Evolutionary conservation across 2,113 vertebrate genomes (phyloP).

Genomic region (Gallinago paraguaiae): DNA sequence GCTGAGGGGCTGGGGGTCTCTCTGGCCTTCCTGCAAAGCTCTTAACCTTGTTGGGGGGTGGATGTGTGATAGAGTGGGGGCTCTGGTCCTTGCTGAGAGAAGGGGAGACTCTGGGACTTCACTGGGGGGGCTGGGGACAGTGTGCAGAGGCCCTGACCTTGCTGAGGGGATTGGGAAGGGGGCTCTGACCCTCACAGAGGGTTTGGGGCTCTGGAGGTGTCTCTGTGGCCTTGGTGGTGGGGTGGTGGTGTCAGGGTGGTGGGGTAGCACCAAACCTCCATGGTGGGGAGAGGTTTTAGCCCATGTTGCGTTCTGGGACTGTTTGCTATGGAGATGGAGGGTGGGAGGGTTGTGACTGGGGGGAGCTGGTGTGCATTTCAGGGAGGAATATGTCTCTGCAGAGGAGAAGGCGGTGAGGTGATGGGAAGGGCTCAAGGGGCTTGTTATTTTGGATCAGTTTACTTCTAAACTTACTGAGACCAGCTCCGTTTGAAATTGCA

Average conservation of each 20-base stretch:
- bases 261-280: too few relatives aligned
- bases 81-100: not conserved
- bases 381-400: fast-evolving
- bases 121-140: too few relatives aligned
- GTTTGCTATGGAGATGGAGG: fast-evolving
- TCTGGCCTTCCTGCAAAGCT: not conserved
- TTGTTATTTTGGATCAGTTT: not conserved
- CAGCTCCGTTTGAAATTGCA: fast-evolving
- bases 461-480: not conserved
- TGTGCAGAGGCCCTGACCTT: not conserved
- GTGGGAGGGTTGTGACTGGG: fast-evolving
- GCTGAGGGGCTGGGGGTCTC: not conserved
- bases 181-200: not conserved
- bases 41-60: too few relatives aligned
- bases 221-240: too few relatives aligned
- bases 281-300: not conserved
- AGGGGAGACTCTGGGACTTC: too few relatives aligned
- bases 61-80: fast-evolving
- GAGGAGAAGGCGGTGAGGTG: not conserved
- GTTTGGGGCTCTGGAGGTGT: too few relatives aligned
- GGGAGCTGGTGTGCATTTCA: fast-evolving
- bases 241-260: fast-evolving
- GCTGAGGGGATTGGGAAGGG: too few relatives aligned
- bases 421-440: too few relatives aligned
- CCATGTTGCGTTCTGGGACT: fast-evolving